A percentile compares a stretch with the other conserved stretches of the same genome.
These are phyloP conservation scores for Aphelocoma coerulescens DNA, from an alignment of 2,113 vertebrate species.

Conservation along the genomic window DNA sequence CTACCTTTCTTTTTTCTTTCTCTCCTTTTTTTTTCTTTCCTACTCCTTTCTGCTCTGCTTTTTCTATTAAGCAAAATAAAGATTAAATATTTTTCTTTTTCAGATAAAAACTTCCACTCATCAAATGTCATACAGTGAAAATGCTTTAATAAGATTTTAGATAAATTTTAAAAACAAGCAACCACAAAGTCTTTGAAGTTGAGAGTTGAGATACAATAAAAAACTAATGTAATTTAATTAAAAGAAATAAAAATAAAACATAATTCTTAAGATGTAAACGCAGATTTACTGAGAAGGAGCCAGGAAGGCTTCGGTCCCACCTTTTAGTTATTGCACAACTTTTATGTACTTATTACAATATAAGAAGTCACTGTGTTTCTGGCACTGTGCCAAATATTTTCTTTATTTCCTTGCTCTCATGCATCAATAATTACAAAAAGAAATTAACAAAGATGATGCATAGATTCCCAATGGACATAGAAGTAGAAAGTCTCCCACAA, in stretches of 20 bases:
- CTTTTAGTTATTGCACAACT: not conserved
- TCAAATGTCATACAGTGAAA: not conserved
- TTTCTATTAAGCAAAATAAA: constrained; percentile 62
- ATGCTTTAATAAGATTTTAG: not conserved
- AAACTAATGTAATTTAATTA: not conserved
- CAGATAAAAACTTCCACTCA: not conserved
- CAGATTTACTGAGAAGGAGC: not conserved
- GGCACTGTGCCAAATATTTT: not conserved
- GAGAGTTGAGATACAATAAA: not conserved
- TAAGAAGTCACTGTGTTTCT: not conserved
- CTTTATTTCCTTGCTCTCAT: not conserved
- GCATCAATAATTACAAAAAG: not conserved
- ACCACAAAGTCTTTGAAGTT: not conserved
- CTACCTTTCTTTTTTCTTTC: constrained; percentile 68
- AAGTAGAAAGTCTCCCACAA: not conserved
- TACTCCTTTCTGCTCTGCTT: constrained; percentile 65
- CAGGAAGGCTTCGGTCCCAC: not conserved
- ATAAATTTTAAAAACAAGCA: not conserved
- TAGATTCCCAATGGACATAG: not conserved
- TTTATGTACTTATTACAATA: not conserved
- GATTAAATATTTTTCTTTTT: not conserved
- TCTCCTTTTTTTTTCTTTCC: constrained; percentile 74
- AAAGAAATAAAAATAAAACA: not conserved
- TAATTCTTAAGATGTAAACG: not conserved
- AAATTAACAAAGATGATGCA: not conserved